Percentiles rank a stretch among this genome's conserved stretches.
Conservation (phyloP, 2,113 vertebrate species). For the Psophia crepitans region DNA sequence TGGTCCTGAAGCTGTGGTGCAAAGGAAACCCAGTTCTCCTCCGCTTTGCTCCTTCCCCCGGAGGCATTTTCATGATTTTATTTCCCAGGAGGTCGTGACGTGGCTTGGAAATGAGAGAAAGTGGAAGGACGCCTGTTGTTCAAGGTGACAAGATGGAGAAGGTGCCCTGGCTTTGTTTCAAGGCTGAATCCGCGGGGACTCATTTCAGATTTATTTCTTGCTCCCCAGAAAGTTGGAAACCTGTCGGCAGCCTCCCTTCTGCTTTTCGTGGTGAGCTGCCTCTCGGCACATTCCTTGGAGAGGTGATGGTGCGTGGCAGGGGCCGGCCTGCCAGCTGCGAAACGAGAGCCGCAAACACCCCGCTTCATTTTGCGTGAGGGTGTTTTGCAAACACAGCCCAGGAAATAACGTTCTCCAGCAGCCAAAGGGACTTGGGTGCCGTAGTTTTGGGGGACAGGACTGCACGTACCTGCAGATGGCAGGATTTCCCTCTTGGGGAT, state of each 20-base stretch:
- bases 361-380: accelerated
- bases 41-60: accelerated
- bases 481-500: not conserved
- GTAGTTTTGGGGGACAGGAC: not conserved
- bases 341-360: accelerated
- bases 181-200: not conserved
- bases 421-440: not conserved
- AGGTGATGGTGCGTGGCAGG: not conserved
- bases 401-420: not conserved
- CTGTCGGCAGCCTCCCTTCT: not conserved
- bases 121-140: not conserved
- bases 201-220: not conserved
- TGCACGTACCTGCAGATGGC: not conserved
- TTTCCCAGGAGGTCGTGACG: not conserved
- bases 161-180: not conserved
- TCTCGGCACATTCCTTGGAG: accelerated
- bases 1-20: not conserved
- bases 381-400: not conserved
- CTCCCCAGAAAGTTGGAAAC: not conserved
- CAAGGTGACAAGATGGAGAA: not conserved
- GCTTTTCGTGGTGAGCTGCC: accelerated
- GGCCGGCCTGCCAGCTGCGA: not conserved
- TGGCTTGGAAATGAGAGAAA: not conserved
- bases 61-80: not conserved
- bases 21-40: not conserved